These are phyloP conservation scores for Ctenopoma kingsleyae DNA, from an alignment of 2,797 vertebrate species.

Conservation along the genomic window DNA sequence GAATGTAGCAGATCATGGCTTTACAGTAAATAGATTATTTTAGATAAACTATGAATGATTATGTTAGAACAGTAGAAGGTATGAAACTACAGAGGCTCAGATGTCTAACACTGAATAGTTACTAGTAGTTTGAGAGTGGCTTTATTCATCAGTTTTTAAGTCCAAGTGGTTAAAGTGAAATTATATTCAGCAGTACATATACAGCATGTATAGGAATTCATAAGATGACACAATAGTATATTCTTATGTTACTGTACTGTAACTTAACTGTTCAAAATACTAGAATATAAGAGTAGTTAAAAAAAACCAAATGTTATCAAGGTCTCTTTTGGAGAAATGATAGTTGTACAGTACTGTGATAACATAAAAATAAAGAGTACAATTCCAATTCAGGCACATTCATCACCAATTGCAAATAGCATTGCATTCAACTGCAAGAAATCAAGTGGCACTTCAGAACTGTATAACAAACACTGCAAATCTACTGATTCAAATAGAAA, in stretches of 20 bases:
- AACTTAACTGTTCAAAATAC: slow-evolving; percentile 48
- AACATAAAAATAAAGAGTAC: slow-evolving; percentile 56
- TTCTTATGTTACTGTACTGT: slow-evolving; percentile 48
- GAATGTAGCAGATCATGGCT: slow-evolving; percentile 29
- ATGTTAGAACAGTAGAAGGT: slow-evolving; percentile 1
- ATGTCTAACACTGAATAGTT: slow-evolving; percentile 38
- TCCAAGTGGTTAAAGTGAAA: slow-evolving; percentile 23
- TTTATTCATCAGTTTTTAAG: slow-evolving; percentile 26
- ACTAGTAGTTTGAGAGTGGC: slow-evolving; percentile 33
- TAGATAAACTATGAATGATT: slow-evolving; percentile 2
- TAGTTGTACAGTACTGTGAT: slow-evolving; percentile 78
- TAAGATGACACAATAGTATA: slow-evolving; percentile 63
- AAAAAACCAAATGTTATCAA: slow-evolving; percentile 52
- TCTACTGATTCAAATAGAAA: slow-evolving; percentile 47
- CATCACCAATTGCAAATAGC: slow-evolving; percentile 62
- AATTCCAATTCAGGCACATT: slow-evolving; percentile 75
- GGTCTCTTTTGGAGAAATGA: slow-evolving; percentile 41
- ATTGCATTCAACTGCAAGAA: slow-evolving; percentile 63
- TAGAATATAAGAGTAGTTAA: slow-evolving; percentile 38
- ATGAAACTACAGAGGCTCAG: slow-evolving; percentile 41
- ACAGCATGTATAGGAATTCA: slow-evolving; percentile 49
- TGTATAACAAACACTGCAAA: slow-evolving; percentile 33
- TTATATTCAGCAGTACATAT: slow-evolving; percentile 48
- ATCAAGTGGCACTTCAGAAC: slow-evolving; percentile 68
- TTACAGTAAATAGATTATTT: slow-evolving; percentile 13